Percentiles rank a stretch among this genome's conserved stretches.
Conservation (phyloP, 2,888 invertebrate species). For the Seira sanloemensis region DNA sequence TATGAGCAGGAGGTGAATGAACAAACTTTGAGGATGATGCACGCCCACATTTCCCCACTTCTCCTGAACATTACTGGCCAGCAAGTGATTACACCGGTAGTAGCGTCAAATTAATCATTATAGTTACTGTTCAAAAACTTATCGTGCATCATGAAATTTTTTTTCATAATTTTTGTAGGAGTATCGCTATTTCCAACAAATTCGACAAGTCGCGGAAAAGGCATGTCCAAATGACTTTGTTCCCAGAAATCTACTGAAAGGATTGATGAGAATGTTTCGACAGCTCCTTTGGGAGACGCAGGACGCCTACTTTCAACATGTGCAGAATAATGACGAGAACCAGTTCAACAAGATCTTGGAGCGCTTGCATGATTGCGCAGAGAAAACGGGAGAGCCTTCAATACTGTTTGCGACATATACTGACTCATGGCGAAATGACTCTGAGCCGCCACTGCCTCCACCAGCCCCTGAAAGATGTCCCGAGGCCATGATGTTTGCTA, state of each 20-base stretch:
- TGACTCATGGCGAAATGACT: constrained; percentile 17
- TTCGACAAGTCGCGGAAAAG: constrained; percentile 41
- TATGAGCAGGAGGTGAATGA: constrained; percentile 55
- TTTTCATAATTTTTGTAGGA: too few relatives aligned
- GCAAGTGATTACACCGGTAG: constrained; percentile 19
- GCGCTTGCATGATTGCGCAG: constrained; percentile 35
- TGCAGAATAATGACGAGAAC: constrained; percentile 26
- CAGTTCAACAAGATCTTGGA: constrained; percentile 46
- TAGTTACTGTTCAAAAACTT: too few relatives aligned
- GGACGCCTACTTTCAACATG: constrained; percentile 43
- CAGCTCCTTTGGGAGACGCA: constrained; percentile 59
- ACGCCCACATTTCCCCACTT: constrained; percentile 53
- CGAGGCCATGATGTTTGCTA: constrained; percentile 35
- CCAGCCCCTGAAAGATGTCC: constrained; percentile 52
- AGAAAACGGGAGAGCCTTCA: background rate
- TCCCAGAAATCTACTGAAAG: constrained; percentile 33
- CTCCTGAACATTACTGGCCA: constrained; percentile 36
- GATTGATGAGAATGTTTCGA: constrained; percentile 65
- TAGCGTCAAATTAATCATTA: too few relatives aligned
- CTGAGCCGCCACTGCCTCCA: background rate
- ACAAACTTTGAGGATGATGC: constrained; percentile 63
- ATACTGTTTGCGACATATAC: constrained; percentile 36
- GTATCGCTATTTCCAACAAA: constrained; percentile 52
- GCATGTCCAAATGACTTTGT: constrained; percentile 54
- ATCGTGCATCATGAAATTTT: background rate